Evolutionary conservation across 23 tunicate genomes (phyloP).

Genomic region (Halocynthia roretzi): DNA sequence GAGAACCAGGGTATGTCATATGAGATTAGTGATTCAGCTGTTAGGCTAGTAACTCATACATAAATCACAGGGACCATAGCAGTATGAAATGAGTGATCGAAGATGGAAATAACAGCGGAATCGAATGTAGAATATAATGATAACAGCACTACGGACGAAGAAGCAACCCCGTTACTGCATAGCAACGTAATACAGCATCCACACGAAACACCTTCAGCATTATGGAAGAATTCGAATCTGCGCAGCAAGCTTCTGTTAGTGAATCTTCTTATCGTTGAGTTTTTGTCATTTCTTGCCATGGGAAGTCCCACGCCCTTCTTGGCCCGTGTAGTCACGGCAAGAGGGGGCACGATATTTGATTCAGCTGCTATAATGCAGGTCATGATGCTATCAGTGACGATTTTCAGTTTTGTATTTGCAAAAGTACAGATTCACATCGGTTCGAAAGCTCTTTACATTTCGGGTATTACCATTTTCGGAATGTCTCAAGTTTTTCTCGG

Average conservation of each 20-base stretch:
- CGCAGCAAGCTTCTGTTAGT: neutral
- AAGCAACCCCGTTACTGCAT: too few relatives aligned
- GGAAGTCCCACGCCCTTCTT: constrained; percentile 16
- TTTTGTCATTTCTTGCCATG: neutral
- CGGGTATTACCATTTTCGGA: constrained; percentile 1
- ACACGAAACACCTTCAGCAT: neutral
- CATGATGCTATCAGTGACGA: constrained; percentile 1
- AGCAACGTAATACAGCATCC: too few relatives aligned
- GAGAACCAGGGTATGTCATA: too few relatives aligned
- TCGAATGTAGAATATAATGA: too few relatives aligned
- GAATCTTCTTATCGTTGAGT: neutral
- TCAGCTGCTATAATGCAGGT: constrained; percentile 12
- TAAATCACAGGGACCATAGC: too few relatives aligned
- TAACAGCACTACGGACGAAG: too few relatives aligned
- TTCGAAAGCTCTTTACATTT: neutral
- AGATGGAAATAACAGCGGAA: too few relatives aligned
- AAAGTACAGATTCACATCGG: neutral
- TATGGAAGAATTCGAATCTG: constrained; percentile 18
- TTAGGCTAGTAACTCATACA: too few relatives aligned
- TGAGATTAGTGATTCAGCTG: too few relatives aligned
- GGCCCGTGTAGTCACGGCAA: constrained; percentile 9
- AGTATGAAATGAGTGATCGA: too few relatives aligned
- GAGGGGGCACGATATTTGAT: constrained; percentile 9
- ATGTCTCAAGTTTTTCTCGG: constrained; percentile 10
- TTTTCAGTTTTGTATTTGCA: constrained; percentile 8